Evolutionary conservation across 2,888 invertebrate species (phyloP).

Genomic region (Chalcosyrphus nemorum): DNA sequence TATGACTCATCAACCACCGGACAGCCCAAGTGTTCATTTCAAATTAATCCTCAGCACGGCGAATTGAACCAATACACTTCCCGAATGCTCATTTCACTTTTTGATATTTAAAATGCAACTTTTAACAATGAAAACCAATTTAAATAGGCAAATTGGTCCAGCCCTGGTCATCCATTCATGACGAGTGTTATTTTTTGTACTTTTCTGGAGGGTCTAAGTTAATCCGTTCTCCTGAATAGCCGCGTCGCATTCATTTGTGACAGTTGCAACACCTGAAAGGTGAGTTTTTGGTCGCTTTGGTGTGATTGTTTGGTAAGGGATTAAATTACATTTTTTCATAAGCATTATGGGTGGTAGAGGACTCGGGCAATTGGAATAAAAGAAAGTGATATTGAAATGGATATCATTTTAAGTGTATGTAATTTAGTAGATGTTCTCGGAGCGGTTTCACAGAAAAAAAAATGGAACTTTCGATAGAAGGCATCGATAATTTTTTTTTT

Average conservation of each 20-base stretch:
- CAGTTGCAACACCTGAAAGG: conserved; percentile 53
- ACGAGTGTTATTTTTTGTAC: conserved; percentile 44
- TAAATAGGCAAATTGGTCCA: conserved; percentile 60
- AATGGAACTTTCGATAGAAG: no score
- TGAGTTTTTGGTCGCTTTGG: conserved; percentile 18
- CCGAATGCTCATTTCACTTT: conserved; percentile 19
- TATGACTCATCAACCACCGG: conserved; percentile 38
- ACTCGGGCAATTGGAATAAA: background rate
- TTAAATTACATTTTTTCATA: background rate
- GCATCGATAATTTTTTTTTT: no score
- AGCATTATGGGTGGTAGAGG: conserved; percentile 25
- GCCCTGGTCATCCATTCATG: conserved; percentile 30
- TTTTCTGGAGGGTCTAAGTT: conserved; percentile 9
- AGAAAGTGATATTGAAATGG: background rate
- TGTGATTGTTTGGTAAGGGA: conserved; percentile 28
- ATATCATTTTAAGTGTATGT: no score
- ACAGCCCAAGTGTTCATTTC: conserved; percentile 14
- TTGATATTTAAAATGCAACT: conserved; percentile 8
- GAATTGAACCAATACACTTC: conserved; percentile 26
- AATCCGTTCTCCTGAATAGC: conserved; percentile 40
- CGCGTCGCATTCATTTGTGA: conserved; percentile 12
- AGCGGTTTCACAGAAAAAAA: no score
- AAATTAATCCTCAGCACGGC: conserved; percentile 43
- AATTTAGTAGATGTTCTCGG: no score
- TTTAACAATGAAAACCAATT: conserved; percentile 61